Conservation (phyloP, 2,797 vertebrate genomes). For the Caiman crocodilus region DNA sequence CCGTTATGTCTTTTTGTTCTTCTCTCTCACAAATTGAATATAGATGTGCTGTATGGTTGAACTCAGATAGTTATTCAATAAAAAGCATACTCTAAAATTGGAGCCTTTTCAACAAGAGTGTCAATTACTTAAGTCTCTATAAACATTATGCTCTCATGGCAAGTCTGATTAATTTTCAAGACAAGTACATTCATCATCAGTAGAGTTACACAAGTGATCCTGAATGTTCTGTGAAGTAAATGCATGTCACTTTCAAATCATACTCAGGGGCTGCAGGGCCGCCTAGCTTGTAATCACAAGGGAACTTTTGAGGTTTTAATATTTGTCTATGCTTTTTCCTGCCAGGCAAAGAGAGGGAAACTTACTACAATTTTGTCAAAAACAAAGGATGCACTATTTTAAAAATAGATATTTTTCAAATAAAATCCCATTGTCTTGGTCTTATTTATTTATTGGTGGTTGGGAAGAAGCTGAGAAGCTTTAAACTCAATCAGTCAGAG, state of each 20-base stretch:
- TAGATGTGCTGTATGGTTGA: neutral
- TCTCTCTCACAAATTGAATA: neutral
- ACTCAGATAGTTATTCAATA: constrained; percentile 26
- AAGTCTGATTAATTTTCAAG: constrained; percentile 61
- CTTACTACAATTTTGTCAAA: constrained; percentile 45
- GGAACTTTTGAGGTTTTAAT: constrained; percentile 58
- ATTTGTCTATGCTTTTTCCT: constrained; percentile 70
- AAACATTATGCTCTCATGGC: constrained; percentile 32
- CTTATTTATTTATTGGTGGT: neutral
- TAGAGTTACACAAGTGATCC: neutral
- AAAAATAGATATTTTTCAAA: neutral
- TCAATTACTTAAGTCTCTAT: constrained; percentile 47
- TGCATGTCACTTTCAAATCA: constrained; percentile 38
- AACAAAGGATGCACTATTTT: constrained; percentile 20
- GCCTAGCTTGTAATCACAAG: constrained; percentile 35
- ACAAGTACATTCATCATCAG: constrained; percentile 52
- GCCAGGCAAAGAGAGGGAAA: constrained; percentile 24
- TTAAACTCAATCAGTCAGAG: constrained; percentile 52
- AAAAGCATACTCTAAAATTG: constrained; percentile 35
- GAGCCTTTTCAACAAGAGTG: constrained; percentile 14
- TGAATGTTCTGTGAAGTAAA: constrained; percentile 37
- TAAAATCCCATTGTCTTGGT: neutral
- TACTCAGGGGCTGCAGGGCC: neutral
- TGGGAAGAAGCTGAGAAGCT: constrained; percentile 41
- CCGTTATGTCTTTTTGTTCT: neutral